Percentiles rank a stretch among this genome's conserved stretches.
These are phyloP conservation scores for Arge pagana DNA, from an alignment of 2,888 invertebrate species.

Conservation along the genomic window DNA sequence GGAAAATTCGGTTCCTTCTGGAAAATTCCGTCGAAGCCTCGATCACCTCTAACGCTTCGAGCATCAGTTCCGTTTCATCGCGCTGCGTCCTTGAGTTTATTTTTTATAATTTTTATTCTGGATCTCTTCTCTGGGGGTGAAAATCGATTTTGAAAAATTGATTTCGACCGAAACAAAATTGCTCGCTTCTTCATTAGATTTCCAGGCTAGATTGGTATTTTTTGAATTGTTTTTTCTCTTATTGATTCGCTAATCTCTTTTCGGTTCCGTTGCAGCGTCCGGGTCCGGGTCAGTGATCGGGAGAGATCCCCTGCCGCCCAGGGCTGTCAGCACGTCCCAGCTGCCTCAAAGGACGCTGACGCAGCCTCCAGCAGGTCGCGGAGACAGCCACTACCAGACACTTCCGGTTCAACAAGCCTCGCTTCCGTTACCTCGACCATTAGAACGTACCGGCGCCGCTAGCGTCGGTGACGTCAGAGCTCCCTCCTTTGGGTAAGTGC, in stretches of 20 bases:
- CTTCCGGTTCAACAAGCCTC: constrained; percentile 48
- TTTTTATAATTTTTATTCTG: too few relatives aligned
- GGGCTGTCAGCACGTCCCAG: constrained; percentile 55
- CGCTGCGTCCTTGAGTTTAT: too few relatives aligned
- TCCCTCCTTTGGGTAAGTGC: constrained; percentile 38
- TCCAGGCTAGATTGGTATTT: too few relatives aligned
- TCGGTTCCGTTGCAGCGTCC: constrained; percentile 65
- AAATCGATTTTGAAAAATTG: too few relatives aligned
- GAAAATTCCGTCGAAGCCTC: too few relatives aligned
- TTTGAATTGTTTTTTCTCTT: constrained; percentile 2
- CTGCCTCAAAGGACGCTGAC: constrained; percentile 43
- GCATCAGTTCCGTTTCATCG: too few relatives aligned
- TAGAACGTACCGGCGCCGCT: constrained; percentile 36
- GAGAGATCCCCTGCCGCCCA: constrained; percentile 61
- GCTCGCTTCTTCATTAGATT: too few relatives aligned
- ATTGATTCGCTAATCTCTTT: constrained; percentile 21
- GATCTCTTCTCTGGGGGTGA: too few relatives aligned
- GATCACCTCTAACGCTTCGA: too few relatives aligned
- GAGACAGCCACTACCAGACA: constrained; percentile 58
- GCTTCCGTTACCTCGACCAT: constrained; percentile 40
- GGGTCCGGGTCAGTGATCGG: constrained; percentile 71
- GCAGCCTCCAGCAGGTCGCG: constrained; percentile 62
- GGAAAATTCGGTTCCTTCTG: too few relatives aligned
- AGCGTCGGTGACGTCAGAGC: constrained; percentile 45
- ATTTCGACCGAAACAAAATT: too few relatives aligned